Percentiles rank a stretch among this genome's conserved stretches.
Conservation (phyloP, 2,888 invertebrate species). For the Tetheella fluctuosa region DNA sequence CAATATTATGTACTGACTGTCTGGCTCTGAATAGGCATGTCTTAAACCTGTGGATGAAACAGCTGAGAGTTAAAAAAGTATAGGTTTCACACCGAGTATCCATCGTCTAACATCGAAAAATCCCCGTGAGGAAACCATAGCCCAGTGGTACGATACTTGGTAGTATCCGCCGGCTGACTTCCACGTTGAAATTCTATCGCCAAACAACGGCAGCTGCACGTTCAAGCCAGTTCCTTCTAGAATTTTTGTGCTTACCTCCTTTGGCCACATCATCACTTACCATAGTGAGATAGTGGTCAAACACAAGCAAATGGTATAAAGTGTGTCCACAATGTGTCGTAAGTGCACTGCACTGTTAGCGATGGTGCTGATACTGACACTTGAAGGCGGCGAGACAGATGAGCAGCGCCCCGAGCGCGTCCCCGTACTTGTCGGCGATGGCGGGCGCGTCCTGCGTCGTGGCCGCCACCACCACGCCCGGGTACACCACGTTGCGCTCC, state of each 20-base stretch:
- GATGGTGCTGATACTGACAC: constrained; percentile 73
- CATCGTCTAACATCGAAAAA: background rate
- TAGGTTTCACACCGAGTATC: background rate
- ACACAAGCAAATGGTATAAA: too few species aligned
- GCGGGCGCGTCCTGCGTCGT: constrained; percentile 92
- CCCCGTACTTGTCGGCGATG: constrained; percentile 91
- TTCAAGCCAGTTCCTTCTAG: too few species aligned
- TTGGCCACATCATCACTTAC: too few species aligned
- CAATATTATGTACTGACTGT: constrained; percentile 95
- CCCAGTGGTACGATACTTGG: too few species aligned
- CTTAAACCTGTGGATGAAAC: constrained; percentile 85
- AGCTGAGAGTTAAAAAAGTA: background rate
- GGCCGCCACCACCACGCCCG: constrained; percentile 94
- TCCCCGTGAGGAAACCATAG: too few species aligned
- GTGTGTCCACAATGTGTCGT: too few species aligned
- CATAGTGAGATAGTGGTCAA: too few species aligned
- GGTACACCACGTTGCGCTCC: constrained; percentile 96
- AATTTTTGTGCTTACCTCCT: too few species aligned
- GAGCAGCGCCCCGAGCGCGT: constrained; percentile 90
- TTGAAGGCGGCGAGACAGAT: constrained; percentile 95
- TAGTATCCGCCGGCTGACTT: too few species aligned
- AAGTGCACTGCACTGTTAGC: too few species aligned
- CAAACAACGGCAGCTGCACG: too few species aligned
- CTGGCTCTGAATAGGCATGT: constrained; percentile 95
- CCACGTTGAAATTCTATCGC: too few species aligned